Evolutionary conservation across 2,888 invertebrate genomes (phyloP), one percentile per base, ranked within the genome.

Genomic region (Sussaba pulchella): DNA sequence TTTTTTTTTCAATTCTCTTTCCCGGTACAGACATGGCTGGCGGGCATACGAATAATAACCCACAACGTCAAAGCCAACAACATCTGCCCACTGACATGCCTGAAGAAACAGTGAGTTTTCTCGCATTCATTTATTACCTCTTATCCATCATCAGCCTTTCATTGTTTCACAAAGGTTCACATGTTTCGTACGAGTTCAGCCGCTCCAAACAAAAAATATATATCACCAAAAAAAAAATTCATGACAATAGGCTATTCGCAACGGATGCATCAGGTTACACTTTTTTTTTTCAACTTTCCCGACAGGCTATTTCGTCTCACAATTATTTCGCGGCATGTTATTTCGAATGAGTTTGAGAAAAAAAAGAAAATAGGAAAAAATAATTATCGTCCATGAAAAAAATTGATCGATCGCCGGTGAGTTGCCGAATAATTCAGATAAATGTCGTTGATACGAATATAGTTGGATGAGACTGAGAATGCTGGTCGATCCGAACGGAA

Each of bases 41-140:
- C 97, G 92, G 98, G 97, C 86, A 95, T 99, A 89, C 95, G 99
- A 93, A 95, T 95, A 93, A 98, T 99, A 92, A 98, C 99, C 83
- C 98, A 99, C 95, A 99, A 99, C 94, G 98, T 98, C 90, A 99
- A 99, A 95, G 98, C 98, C 89, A 99, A 98, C 95, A 99, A 99
- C 95, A 96, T 99, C 90, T 99, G 99, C 93, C 99, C 99, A 75
- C 97, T 98, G 96, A 99, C 98, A 89, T 98, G 98, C 94, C 96
- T 99, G 88, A 98, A 97, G 94, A 99, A 99, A 95, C 99, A 99
- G 99, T 99, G 96, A 98, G 99, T 98, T 91, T 86, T 41, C 81
- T 70, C 77, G 85, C 82, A 81, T 78, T 82, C 83, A 84, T 78
- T 31, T 52, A 71, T 80, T 79, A 70, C 59, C 79, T 3, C 10